A percentile compares a stretch with the other conserved stretches of the same genome.
These are phyloP conservation scores for Leptinotarsa juncta DNA, from an alignment of 2,888 invertebrate species.

Conservation along the genomic window DNA sequence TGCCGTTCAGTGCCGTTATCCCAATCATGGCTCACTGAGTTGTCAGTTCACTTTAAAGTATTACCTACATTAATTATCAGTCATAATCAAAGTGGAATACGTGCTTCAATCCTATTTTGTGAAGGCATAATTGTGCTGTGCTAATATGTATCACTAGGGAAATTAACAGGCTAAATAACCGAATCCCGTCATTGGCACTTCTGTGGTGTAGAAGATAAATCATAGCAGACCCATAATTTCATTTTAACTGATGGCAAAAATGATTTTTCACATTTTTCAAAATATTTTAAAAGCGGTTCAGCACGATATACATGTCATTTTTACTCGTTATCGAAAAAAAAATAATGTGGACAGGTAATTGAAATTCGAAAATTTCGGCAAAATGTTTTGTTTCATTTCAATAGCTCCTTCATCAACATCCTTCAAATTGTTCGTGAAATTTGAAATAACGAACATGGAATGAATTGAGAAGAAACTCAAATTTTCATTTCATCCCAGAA, in stretches of 20 bases:
- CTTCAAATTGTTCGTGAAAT: too few species aligned
- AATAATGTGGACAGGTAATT: too few species aligned
- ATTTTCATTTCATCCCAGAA: too few species aligned
- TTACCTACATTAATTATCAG: slow-evolving; percentile 37
- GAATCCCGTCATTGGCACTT: slow-evolving; percentile 46
- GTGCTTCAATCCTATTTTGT: slow-evolving; percentile 53
- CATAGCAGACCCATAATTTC: background rate
- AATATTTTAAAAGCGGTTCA: too few species aligned
- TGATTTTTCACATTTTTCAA: too few species aligned
- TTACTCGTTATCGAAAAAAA: too few species aligned
- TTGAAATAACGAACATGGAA: too few species aligned
- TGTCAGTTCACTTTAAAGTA: slow-evolving; percentile 50
- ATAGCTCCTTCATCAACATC: too few species aligned
- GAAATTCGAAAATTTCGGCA: too few species aligned
- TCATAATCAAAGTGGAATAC: slow-evolving; percentile 58
- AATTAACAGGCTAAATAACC: slow-evolving; percentile 67
- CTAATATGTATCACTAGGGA: slow-evolving; percentile 66
- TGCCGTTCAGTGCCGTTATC: slow-evolving; percentile 35
- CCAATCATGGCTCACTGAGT: slow-evolving; percentile 41
- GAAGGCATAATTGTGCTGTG: slow-evolving; percentile 54
- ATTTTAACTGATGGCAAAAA: background rate
- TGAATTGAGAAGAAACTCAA: too few species aligned
- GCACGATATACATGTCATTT: too few species aligned
- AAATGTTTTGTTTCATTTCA: too few species aligned
- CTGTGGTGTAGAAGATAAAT: slow-evolving; percentile 32